Conservation (phyloP, 2,113 vertebrate genomes). For the Ginglymostoma cirratum region DNA sequence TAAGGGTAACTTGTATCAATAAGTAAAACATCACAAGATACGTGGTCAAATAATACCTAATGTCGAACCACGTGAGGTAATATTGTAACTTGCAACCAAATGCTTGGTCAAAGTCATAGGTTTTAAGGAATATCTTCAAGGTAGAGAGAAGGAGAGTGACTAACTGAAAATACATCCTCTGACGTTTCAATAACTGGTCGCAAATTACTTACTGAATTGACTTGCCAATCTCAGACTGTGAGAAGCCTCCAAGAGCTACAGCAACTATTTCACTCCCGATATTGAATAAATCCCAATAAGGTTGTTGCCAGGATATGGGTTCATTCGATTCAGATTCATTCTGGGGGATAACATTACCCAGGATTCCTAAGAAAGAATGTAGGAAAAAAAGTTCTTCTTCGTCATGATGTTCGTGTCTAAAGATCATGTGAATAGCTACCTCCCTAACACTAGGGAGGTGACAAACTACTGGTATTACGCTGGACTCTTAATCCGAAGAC, state of each 20-base stretch:
- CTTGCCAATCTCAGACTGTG: not conserved
- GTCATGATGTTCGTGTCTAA: not conserved
- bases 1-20: not conserved
- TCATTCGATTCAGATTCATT: not conserved
- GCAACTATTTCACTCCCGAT: not conserved
- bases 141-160: not conserved
- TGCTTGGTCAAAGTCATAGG: not conserved
- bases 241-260: not conserved
- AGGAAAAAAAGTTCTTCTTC: not conserved
- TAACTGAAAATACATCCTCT: not conserved
- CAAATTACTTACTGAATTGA: not conserved
- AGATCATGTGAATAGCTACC: not conserved
- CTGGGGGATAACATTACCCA: not conserved
- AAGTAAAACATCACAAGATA: not conserved
- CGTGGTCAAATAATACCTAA: not conserved
- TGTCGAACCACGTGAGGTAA: not conserved
- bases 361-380: not conserved
- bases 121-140: not conserved
- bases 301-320: not conserved
- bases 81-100: not conserved
- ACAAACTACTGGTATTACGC: too few relatives aligned
- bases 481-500: too few relatives aligned
- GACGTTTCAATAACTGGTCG: not conserved
- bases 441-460: too few relatives aligned
- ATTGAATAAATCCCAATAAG: not conserved